Evolutionary conservation across 2,888 invertebrate genomes (phyloP), one percentile per base, ranked within the genome.

Genomic region (Thysanoteuthis rhombus): DNA sequence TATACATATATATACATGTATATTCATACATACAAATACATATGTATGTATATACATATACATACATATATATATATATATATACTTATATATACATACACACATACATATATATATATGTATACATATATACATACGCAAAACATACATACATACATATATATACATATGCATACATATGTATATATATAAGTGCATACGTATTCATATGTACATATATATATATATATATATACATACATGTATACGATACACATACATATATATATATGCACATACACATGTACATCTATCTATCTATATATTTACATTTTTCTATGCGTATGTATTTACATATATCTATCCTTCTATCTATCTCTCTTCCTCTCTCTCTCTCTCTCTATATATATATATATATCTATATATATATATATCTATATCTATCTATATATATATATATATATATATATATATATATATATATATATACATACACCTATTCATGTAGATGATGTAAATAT

Each of bases 81-180:
- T 58, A 58, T 58, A 58, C 32, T 32, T 58, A 58, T 58, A 58
- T 58, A 58, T 3, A 32, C 32, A 32, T 58, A 8, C 32, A 3
- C 0, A 38, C 38, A 90, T 2, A 36, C 25, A 91, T 10, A 91
- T 19, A 91, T 12, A 91, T 1, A 28, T 28, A 91, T 38, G 10
- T 12, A 91, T 25, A 91, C 8, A 91, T 91, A 91, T 12, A 91
- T 40, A 90, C 90, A n/a, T 32, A 90, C 42, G 42, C 42, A 39
- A 4, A 93, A 8, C 58, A n/a, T 2, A 45, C 25, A 75, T 52
- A 91, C 42, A 91, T 38, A 93, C 25, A 91, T 40, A 94, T 45
- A 94, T 42, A 93, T 42, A 90, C 42, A 93, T 28, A 52, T 32
- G 52, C 28, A 93, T 39, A 52, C 22, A 93, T 42, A 90, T 52